Conservation (phyloP, 2,888 invertebrate genomes). For the Trachelus iudaicus region DNA sequence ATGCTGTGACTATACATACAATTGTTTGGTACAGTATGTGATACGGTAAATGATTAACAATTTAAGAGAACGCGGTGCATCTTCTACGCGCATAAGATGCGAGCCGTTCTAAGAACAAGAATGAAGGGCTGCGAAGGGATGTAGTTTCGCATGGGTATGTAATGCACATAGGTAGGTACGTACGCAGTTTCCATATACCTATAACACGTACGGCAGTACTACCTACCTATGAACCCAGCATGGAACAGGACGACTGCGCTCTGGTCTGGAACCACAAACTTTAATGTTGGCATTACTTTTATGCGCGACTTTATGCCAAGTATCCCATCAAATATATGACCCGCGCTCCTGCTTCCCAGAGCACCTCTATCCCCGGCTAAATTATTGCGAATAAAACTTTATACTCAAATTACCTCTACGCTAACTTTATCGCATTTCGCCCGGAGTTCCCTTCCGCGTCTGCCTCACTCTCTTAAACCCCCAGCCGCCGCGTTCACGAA, state of each 20-base stretch:
- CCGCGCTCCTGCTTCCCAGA: constrained; percentile 40
- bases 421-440: constrained; percentile 63
- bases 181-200: background rate
- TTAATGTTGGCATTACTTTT: constrained; percentile 66
- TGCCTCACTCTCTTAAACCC: background rate
- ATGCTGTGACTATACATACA: background rate
- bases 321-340: constrained; percentile 65
- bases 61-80: background rate
- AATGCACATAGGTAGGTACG: background rate
- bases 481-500: background rate
- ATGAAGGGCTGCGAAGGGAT: background rate
- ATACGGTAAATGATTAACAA: background rate
- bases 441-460: constrained; percentile 1
- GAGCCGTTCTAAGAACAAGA: background rate
- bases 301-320: constrained; percentile 66
- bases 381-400: constrained; percentile 66
- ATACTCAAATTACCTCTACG: constrained; percentile 64
- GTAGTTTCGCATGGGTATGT: background rate
- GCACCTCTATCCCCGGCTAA: constrained; percentile 43
- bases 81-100: background rate
- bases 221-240: constrained; percentile 9
- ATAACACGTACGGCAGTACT: background rate
- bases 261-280: constrained; percentile 65
- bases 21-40: background rate
- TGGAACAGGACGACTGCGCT: constrained; percentile 40